These are phyloP conservation scores for Planococcus citri DNA, from an alignment of 1,140 invertebrate species.

Conservation along the genomic window DNA sequence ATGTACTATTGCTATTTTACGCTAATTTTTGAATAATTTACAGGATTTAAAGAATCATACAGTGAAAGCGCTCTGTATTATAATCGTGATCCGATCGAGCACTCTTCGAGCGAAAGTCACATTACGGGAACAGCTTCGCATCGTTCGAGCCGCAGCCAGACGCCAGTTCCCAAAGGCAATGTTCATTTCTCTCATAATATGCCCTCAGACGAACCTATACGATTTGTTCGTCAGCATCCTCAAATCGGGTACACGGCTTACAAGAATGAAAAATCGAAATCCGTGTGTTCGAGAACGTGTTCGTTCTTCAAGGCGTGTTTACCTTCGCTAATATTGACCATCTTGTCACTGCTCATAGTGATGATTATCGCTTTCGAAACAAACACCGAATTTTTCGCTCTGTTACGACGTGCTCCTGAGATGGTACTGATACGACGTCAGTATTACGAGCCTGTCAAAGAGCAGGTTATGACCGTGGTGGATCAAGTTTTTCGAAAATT, in stretches of 20 bases:
- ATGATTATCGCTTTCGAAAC: constrained; percentile 39
- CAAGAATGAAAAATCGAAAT: constrained; percentile 6
- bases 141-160: constrained; percentile 45
- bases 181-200: constrained; percentile 19
- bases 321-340: constrained; percentile 49
- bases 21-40: not conserved
- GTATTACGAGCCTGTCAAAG: constrained; percentile 69
- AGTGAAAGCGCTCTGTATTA: constrained; percentile 37
- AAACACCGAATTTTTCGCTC: constrained; percentile 53
- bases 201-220: constrained; percentile 19
- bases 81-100: constrained; percentile 60
- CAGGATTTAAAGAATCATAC: constrained; percentile 11
- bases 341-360: constrained; percentile 49
- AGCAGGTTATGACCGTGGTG: constrained; percentile 30
- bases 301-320: constrained; percentile 51
- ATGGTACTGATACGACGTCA: constrained; percentile 61
- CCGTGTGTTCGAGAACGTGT: not conserved
- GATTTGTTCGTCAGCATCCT: not conserved
- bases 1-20: too few relatives aligned
- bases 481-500: not conserved
- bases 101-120: constrained; percentile 53
- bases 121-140: constrained; percentile 30
- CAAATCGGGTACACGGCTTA: not conserved
- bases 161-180: constrained; percentile 32
- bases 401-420: constrained; percentile 60